Evolutionary conservation across 2,113 vertebrate species (phyloP).

Genomic region (Vulpes vulpes): DNA sequence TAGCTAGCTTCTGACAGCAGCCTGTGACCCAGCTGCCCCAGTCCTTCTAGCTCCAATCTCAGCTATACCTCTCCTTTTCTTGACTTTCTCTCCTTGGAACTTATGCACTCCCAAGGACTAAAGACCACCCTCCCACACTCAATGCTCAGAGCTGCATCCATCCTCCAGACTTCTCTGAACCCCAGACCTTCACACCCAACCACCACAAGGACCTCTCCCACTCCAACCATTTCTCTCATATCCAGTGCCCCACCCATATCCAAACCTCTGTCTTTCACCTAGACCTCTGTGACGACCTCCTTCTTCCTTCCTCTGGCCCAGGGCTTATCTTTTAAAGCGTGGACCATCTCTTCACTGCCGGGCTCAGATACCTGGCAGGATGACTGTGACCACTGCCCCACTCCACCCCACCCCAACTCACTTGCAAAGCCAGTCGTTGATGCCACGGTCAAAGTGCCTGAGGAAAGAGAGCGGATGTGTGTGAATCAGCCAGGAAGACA

Average conservation of each 20-base stretch:
- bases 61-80: rapidly evolving
- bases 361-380: background rate
- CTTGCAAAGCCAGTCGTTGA: constrained; percentile 99
- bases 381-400: background rate
- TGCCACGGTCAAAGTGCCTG: constrained; percentile 98
- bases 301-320: background rate
- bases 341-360: background rate
- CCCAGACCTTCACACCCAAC: background rate
- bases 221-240: background rate
- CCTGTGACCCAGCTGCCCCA: background rate
- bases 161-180: background rate
- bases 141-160: background rate
- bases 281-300: rapidly evolving
- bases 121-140: no score
- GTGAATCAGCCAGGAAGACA: background rate
- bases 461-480: background rate
- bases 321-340: background rate
- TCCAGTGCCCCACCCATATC: background rate
- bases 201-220: no score
- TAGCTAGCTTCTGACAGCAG: background rate
- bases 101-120: background rate
- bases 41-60: background rate
- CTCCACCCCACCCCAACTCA: constrained; percentile 83
- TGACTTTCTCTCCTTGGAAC: background rate
- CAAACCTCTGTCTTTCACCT: background rate